Evolutionary conservation across 64 coral and sea anemone genomes (phyloP), one percentile per base, ranked within the genome.

Genomic region (Cladopsammia gracilis): DNA sequence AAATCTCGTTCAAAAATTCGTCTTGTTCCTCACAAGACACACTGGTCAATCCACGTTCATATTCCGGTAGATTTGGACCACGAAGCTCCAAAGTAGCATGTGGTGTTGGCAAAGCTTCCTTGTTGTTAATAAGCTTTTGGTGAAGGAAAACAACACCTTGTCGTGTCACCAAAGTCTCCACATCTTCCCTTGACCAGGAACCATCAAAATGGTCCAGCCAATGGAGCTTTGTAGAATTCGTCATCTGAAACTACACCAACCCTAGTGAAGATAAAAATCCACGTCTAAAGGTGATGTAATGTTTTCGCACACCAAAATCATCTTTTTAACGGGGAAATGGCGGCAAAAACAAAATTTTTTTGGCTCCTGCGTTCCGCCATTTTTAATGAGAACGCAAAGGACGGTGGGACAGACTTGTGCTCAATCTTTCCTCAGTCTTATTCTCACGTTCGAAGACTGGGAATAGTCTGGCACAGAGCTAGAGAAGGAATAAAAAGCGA

Each of bases 151-250:
- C 72, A 79, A 96, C 95, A 66, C 95, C 95, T 75, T 96, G 87
- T 65, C 95, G 73, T 58, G 95, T 93, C 12, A 87, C 87, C 68
- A 96, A 67, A 14, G 79, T 82, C 85, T 90, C 78, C 24, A 91
- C 74, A 51, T 96, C 87, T 61, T 96, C 95, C 75, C 66, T 96
- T 19, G 85, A 92, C 95, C 95, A 96, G 9, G 90, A 78, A 44
- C 91, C 93, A 80, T 96, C 91, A 62, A 96, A 96, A 86, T 96
- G 95, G 75, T 96, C 95, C 72, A 96, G 56, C 91, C 91, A 90
- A 43, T 96, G 93, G 50, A 96, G 45, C 66, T 93, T 93, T 16
- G 15, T 18, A 44, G 77, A 62, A 80, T 14, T 61, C 57, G 57
- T 61, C 15, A 34, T 16, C 57, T 18, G 5, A 59, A 24, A 19